phyloP scores from a whole-genome alignment of 2,888 invertebrate genomes.

The Cheiracanthium punctorium region DNA sequence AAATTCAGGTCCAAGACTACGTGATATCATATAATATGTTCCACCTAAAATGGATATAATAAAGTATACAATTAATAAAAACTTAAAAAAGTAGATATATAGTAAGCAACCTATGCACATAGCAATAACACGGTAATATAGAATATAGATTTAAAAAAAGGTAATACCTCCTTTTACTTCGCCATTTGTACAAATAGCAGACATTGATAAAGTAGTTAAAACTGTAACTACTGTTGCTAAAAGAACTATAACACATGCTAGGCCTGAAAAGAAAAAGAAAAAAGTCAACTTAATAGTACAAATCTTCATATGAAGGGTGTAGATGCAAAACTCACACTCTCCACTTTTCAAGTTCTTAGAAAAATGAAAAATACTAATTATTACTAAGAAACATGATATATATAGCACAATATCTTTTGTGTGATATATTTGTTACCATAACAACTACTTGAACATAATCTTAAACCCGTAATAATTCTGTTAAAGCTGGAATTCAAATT shows the following conservation, averaged over 20 bases:
- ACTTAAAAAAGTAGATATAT: not conserved
- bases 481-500: too few relatives aligned
- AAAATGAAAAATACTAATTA: not conserved
- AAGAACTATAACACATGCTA: slow-evolving; percentile 93
- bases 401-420: not conserved
- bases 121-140: too few relatives aligned
- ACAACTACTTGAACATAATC: too few relatives aligned
- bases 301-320: too few relatives aligned
- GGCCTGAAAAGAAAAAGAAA: slow-evolving; percentile 81
- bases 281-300: not conserved
- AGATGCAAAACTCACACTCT: too few relatives aligned
- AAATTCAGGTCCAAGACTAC: slow-evolving; percentile 81
- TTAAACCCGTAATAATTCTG: too few relatives aligned
- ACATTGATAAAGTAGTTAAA: slow-evolving; percentile 94
- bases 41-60: slow-evolving; percentile 73
- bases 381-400: not conserved
- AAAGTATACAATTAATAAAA: slow-evolving; percentile 71
- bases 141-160: not conserved
- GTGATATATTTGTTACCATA: too few relatives aligned
- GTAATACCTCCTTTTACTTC: slow-evolving; percentile 95
- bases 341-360: too few relatives aligned
- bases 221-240: slow-evolving; percentile 90
- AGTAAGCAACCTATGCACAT: too few relatives aligned
- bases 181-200: slow-evolving; percentile 98
- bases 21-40: slow-evolving; percentile 76